phyloP scores from a whole-genome alignment of 2,888 invertebrate species.

The Drosophila incognita region DNA sequence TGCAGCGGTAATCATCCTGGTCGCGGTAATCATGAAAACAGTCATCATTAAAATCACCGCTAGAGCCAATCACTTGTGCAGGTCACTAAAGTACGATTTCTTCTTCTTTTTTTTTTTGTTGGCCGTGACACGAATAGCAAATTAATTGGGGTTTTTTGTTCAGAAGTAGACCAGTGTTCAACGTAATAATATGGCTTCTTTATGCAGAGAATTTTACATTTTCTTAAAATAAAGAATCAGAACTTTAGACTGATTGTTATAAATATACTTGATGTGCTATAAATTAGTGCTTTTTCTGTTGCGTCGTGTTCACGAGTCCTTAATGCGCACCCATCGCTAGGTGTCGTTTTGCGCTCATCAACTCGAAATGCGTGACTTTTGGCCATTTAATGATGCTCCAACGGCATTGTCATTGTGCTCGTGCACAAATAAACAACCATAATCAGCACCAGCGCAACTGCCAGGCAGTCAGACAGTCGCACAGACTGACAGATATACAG shows the following conservation, averaged over 20 bases:
- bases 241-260: background rate
- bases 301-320: constrained; percentile 6
- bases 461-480: background rate
- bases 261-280: too few relatives aligned
- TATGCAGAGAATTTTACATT: too few relatives aligned
- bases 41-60: constrained; percentile 62
- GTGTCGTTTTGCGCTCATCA: constrained; percentile 46
- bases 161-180: background rate
- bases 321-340: constrained; percentile 23
- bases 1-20: constrained; percentile 32
- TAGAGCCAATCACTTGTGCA: constrained; percentile 69
- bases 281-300: background rate
- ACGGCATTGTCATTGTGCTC: constrained; percentile 63
- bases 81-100: constrained; percentile 36
- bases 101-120: background rate
- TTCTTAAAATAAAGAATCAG: background rate
- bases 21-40: constrained; percentile 43
- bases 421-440: constrained; percentile 74
- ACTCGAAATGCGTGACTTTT: constrained; percentile 78
- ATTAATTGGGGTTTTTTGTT: too few relatives aligned
- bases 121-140: background rate
- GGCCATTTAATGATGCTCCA: constrained; percentile 80
- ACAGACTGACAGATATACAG: constrained; percentile 1
- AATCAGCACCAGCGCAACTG: constrained; percentile 54
- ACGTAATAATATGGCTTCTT: background rate